A percentile compares a stretch with the other conserved stretches of the same genome.
phyloP scores from a whole-genome alignment of 2,888 invertebrate genomes.

The Sphaerophoria taeniata region DNA sequence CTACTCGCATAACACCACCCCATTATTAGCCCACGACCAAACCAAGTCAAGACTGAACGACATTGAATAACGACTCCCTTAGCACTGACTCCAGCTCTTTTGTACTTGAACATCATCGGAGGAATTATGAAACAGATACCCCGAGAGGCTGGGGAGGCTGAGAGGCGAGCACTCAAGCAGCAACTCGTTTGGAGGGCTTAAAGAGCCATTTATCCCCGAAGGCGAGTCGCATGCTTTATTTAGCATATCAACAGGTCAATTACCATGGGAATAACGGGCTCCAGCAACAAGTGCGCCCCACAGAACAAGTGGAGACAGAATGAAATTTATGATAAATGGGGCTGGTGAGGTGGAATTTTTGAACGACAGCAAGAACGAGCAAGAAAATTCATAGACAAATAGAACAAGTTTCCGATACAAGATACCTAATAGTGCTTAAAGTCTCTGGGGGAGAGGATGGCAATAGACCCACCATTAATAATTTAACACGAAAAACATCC shows the following conservation, averaged over 20 bases:
- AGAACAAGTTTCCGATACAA: slow-evolving; percentile 1
- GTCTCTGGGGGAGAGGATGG: slow-evolving; percentile 8
- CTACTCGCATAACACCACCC: slow-evolving; percentile 5
- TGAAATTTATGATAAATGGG: slow-evolving; percentile 63
- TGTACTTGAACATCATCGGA: slow-evolving; percentile 22
- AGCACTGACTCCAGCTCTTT: neutral
- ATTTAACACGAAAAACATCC: slow-evolving; percentile 3
- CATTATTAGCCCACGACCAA: neutral
- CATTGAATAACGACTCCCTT: neutral
- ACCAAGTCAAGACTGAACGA: neutral
- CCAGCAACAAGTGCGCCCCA: slow-evolving; percentile 58
- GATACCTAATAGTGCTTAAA: slow-evolving; percentile 7
- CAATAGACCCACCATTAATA: slow-evolving; percentile 31
- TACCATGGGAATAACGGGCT: slow-evolving; percentile 65
- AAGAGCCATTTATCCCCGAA: slow-evolving; percentile 54
- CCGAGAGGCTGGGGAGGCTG: slow-evolving; percentile 29
- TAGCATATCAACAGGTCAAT: slow-evolving; percentile 74
- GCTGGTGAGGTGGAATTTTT: neutral
- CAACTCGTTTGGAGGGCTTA: slow-evolving; percentile 69
- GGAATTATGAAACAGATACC: slow-evolving; percentile 67
- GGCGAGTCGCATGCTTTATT: slow-evolving; percentile 69
- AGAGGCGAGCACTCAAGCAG: slow-evolving; percentile 65
- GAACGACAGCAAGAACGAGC: neutral
- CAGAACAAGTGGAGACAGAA: neutral
- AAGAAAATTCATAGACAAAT: neutral